Evolutionary conservation across 64 coral and sea anemone species (phyloP), one percentile per base, ranked within the genome.

Genomic region (Astreopora myriophthalma): DNA sequence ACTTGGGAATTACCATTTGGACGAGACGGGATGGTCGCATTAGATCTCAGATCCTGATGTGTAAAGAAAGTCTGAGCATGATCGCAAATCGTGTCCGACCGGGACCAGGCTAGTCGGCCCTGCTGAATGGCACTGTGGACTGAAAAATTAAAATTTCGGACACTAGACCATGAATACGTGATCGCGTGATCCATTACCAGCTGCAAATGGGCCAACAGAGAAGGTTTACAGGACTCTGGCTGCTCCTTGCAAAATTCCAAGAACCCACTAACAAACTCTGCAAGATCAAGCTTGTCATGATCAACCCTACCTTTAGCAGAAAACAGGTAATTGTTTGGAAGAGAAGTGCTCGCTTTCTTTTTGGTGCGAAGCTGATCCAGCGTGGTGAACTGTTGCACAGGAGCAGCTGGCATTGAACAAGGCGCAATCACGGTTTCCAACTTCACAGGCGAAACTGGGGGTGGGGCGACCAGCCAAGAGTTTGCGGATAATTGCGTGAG

Each of bases 201-300:
- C 76, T 92, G 82, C 26, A 92, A 85, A 77, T 92, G 74, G 29
- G 22, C 25, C 19, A 86, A 76, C 64, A 92, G 69, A 3, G 67
- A 71, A n/a, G n/a, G 63, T 75, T 85, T 52, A 33, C 51, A 71
- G 55, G 69, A 7, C 70, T 85, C 81, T 51, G 82, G 71, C 72
- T 86, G 72, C 49, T 86, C 71, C 79, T 92, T 78, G 46, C 29
- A 69, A 39, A 75, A 92, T 46, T 92, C 72, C 3, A 92, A 46
- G 19, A 86, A 86, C 22, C 79, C 69, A 76, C 69, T 52, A 35
- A 76, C 90, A 64, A 92, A 76, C 40, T 92, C 82, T 49, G 81
- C 70, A 20, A 86, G 61, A 16, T 86, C 38, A 66, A 70, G 62
- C 33, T 85, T 85, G 22, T 86, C 72, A 44, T 77, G 70, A 30